phyloP scores from a whole-genome alignment of 1,140 invertebrate genomes.

The Aphaenogaster floridana region DNA sequence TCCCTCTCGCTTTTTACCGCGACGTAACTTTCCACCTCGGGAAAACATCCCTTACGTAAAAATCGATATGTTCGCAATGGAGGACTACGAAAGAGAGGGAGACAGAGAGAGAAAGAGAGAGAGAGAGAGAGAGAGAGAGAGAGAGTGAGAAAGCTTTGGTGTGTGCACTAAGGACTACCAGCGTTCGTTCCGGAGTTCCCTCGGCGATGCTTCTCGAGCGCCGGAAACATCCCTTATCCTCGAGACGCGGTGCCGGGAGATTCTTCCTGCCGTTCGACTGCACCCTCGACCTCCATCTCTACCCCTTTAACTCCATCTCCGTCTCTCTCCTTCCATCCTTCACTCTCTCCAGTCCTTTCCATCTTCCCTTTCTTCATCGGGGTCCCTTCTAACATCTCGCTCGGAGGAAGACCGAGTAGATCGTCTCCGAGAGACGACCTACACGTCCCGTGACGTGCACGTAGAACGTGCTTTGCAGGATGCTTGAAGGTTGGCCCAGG shows the following conservation, averaged over 20 bases:
- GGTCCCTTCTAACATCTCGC: slow-evolving; percentile 39
- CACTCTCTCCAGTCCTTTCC: slow-evolving; percentile 3
- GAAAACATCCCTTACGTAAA: slow-evolving; percentile 79
- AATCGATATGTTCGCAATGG: slow-evolving; percentile 74
- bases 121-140: not conserved
- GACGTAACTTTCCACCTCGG: slow-evolving; percentile 69
- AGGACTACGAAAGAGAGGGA: slow-evolving; percentile 57
- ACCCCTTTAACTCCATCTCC: slow-evolving; percentile 46
- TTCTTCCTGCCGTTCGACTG: slow-evolving; percentile 73
- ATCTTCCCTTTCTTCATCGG: slow-evolving; percentile 52
- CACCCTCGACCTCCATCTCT: slow-evolving; percentile 64
- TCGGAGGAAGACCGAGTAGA: slow-evolving; percentile 58
- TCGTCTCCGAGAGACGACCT: slow-evolving; percentile 75
- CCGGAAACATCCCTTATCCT: slow-evolving; percentile 78
- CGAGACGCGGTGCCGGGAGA: slow-evolving; percentile 68
- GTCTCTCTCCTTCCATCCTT: not conserved
- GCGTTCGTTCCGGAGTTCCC: slow-evolving; percentile 67
- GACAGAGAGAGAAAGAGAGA: slow-evolving; percentile 47
- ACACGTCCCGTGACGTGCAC: slow-evolving; percentile 78
- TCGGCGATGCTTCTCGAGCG: slow-evolving; percentile 72
- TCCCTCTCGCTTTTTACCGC: slow-evolving; percentile 47
- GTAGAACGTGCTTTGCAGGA: slow-evolving; percentile 72
- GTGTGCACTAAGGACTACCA: slow-evolving; percentile 52
- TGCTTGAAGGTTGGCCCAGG: slow-evolving; percentile 73
- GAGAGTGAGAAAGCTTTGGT: slow-evolving; percentile 30